A percentile compares a stretch with the other conserved stretches of the same genome.
These are phyloP conservation scores for Odontamblyopus rebecca DNA, from an alignment of 2,797 vertebrate species.

Conservation along the genomic window DNA sequence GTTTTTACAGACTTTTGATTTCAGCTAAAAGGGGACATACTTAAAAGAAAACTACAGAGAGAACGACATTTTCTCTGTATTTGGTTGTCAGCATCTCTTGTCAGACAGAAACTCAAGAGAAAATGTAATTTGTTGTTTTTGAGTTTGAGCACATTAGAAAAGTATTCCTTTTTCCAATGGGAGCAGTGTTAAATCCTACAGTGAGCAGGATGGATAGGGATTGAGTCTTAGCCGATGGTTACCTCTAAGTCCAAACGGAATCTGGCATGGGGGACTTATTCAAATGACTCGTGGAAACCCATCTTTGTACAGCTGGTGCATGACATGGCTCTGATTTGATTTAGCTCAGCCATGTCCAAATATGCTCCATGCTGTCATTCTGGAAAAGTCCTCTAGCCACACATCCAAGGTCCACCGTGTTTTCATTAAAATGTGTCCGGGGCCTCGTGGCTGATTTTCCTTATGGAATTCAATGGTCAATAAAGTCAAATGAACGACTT, in stretches of 20 bases:
- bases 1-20: too few relatives aligned
- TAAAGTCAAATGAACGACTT: slow-evolving; percentile 74
- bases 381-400: slow-evolving; percentile 52
- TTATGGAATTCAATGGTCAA: slow-evolving; percentile 71
- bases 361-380: slow-evolving; percentile 37
- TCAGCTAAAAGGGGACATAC: too few relatives aligned
- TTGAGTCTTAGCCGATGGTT: slow-evolving; percentile 38
- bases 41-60: too few relatives aligned
- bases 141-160: slow-evolving; percentile 22
- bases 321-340: slow-evolving; percentile 61
- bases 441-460: slow-evolving; percentile 59
- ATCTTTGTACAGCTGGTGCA: slow-evolving; percentile 35
- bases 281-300: slow-evolving; percentile 51
- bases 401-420: slow-evolving; percentile 54
- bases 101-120: not conserved
- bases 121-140: not conserved
- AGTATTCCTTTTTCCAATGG: slow-evolving; percentile 18
- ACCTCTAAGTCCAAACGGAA: slow-evolving; percentile 30
- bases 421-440: slow-evolving; percentile 66
- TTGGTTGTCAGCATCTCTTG: not conserved
- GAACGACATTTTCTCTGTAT: too few relatives aligned
- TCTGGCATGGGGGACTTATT: slow-evolving; percentile 29
- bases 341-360: slow-evolving; percentile 56
- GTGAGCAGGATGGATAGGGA: slow-evolving; percentile 20
- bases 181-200: slow-evolving; percentile 13